phyloP scores from a whole-genome alignment of 2,113 vertebrate genomes.

The Malaclemys terrapin region DNA sequence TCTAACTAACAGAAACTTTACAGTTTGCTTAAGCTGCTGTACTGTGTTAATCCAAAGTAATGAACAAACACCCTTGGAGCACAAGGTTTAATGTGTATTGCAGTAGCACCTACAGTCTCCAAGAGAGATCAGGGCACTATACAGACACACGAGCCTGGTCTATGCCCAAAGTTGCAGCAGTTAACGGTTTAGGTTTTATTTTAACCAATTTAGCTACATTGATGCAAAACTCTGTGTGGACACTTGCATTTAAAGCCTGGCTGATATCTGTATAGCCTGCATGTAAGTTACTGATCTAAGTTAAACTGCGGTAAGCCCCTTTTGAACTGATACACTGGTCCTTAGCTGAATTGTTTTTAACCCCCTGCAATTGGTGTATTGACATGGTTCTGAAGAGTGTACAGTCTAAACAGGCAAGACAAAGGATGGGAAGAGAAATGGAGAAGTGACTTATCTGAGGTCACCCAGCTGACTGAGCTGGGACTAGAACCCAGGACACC shows the following conservation, averaged over 20 bases:
- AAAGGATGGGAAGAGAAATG: background rate
- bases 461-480: background rate
- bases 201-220: background rate
- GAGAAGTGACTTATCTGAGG: background rate
- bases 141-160: background rate
- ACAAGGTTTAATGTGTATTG: background rate
- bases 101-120: background rate
- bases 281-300: background rate
- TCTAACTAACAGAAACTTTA: background rate
- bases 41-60: fast-evolving
- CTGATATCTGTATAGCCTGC: background rate
- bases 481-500: background rate
- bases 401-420: fast-evolving
- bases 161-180: background rate
- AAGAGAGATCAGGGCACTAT: fast-evolving
- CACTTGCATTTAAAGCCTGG: background rate
- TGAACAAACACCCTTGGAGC: conserved; percentile 3
- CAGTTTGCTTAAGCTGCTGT: background rate
- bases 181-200: background rate
- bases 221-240: background rate
- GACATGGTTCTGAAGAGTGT: background rate
- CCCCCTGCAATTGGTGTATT: background rate
- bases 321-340: background rate
- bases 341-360: background rate
- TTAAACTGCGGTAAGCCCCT: background rate